phyloP scores from a whole-genome alignment of 2,888 invertebrate genomes.

The Octodonta nipae region DNA sequence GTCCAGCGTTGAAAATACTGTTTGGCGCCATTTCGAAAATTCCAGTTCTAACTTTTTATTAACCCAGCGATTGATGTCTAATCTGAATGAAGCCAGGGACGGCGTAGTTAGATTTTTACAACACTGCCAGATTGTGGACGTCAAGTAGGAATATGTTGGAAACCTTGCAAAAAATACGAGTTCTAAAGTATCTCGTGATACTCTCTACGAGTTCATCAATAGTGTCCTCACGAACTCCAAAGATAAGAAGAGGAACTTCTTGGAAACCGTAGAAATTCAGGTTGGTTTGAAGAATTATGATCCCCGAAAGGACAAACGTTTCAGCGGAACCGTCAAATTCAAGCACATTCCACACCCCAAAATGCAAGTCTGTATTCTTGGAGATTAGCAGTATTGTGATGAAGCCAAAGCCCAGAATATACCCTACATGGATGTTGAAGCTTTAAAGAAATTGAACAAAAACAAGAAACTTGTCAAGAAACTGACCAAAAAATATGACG shows the following conservation, averaged over 20 bases:
- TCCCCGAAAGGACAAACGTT: slow-evolving; percentile 99
- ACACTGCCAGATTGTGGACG: too few relatives aligned
- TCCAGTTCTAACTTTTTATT: too few relatives aligned
- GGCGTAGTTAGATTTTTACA: too few relatives aligned
- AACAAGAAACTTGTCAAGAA: slow-evolving; percentile 99
- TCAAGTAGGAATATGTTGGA: too few relatives aligned
- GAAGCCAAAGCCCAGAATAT: slow-evolving; percentile 85
- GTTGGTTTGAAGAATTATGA: slow-evolving; percentile 99
- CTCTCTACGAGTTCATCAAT: slow-evolving; percentile 88
- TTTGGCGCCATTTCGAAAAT: too few relatives aligned
- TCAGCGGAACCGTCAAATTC: slow-evolving; percentile 98
- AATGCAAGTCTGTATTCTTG: slow-evolving; percentile 96
- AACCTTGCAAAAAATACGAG: too few relatives aligned
- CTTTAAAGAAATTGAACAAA: slow-evolving; percentile 96
- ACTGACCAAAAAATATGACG: slow-evolving; percentile 88
- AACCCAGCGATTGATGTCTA: too few relatives aligned
- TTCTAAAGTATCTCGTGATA: slow-evolving; percentile 94
- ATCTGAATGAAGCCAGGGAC: too few relatives aligned
- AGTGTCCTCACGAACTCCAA: slow-evolving; percentile 62
- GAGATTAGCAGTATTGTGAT: slow-evolving; percentile 99
- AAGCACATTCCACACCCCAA: slow-evolving; percentile 96
- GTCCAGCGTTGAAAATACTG: too few relatives aligned
- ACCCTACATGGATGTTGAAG: slow-evolving; percentile 97
- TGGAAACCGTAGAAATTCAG: slow-evolving; percentile 96
- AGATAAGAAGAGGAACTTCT: slow-evolving; percentile 83